Conservation (phyloP, 2,888 invertebrate species). For the Oasisia sp. region DNA sequence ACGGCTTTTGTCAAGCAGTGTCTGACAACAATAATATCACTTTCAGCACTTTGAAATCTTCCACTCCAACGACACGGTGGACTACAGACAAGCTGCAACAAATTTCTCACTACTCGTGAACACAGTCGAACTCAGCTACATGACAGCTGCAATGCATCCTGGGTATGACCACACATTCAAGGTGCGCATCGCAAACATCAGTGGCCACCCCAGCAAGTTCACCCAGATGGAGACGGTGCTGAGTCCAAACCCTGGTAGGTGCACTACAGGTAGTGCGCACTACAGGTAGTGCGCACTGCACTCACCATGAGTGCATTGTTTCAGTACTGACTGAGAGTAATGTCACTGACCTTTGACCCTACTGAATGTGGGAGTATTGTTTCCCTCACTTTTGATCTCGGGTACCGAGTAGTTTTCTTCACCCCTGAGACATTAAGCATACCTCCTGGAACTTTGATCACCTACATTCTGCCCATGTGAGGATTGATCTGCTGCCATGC, state of each 20-base stretch:
- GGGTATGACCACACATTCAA: constrained; percentile 31
- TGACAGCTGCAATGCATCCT: neutral
- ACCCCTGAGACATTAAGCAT: no score
- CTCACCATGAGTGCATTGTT: no score
- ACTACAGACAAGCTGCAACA: neutral
- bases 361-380: no score
- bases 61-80: constrained; percentile 22
- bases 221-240: neutral
- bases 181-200: constrained; percentile 21
- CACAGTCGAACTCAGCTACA: neutral
- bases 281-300: neutral
- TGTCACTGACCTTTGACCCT: no score
- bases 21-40: constrained; percentile 12
- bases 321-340: neutral
- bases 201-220: constrained; percentile 30
- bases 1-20: neutral
- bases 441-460: no score
- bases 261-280: neutral
- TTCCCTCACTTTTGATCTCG: no score
- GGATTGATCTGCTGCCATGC: no score
- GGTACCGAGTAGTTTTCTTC: no score
- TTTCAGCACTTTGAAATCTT: constrained; percentile 28
- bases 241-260: neutral
- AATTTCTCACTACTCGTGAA: constrained; percentile 9
- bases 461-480: no score